Percentiles rank a stretch among this genome's conserved stretches.
These are phyloP conservation scores for Chaunax sp. DNA, from an alignment of 2,797 vertebrate species.

Conservation along the genomic window DNA sequence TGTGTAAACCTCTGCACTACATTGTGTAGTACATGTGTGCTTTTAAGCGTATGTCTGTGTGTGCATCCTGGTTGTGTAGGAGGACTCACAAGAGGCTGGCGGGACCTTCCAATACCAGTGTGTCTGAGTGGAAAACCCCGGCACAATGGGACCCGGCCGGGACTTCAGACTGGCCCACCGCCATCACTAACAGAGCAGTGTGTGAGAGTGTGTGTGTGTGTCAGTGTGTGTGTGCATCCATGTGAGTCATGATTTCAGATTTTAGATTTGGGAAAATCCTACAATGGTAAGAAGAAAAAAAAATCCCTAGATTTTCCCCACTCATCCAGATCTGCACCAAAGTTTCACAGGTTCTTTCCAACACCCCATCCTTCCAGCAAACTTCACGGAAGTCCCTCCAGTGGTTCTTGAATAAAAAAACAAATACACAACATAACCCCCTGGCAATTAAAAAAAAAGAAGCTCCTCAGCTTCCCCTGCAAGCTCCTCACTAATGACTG, in stretches of 20 bases:
- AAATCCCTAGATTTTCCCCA: too few relatives aligned
- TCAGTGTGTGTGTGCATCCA: slow-evolving; percentile 3
- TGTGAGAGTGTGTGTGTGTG: slow-evolving; percentile 25
- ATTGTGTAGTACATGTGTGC: slow-evolving; percentile 52
- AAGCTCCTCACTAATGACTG: neutral
- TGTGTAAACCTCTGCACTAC: slow-evolving; percentile 55
- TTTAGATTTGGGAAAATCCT: too few relatives aligned
- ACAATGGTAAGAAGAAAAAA: too few relatives aligned
- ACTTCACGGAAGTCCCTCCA: too few relatives aligned
- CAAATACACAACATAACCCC: too few relatives aligned
- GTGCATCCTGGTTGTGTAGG: slow-evolving; percentile 40
- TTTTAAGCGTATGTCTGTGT: slow-evolving; percentile 36
- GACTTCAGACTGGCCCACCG: slow-evolving; percentile 61
- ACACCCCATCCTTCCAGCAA: too few relatives aligned
- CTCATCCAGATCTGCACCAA: too few relatives aligned
- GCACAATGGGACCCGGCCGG: slow-evolving; percentile 68
- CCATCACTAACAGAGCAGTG: slow-evolving; percentile 60
- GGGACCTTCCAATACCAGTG: slow-evolving; percentile 64
- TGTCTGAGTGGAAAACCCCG: slow-evolving; percentile 77
- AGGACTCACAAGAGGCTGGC: slow-evolving; percentile 68
- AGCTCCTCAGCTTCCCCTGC: neutral
- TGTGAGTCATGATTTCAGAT: too few relatives aligned
- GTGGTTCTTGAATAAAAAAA: too few relatives aligned
- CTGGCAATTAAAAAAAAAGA: neutral
- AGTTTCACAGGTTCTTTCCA: too few relatives aligned